Evolutionary conservation across 2,113 vertebrate genomes (phyloP).

Genomic region (Ictalurus punctatus): DNA sequence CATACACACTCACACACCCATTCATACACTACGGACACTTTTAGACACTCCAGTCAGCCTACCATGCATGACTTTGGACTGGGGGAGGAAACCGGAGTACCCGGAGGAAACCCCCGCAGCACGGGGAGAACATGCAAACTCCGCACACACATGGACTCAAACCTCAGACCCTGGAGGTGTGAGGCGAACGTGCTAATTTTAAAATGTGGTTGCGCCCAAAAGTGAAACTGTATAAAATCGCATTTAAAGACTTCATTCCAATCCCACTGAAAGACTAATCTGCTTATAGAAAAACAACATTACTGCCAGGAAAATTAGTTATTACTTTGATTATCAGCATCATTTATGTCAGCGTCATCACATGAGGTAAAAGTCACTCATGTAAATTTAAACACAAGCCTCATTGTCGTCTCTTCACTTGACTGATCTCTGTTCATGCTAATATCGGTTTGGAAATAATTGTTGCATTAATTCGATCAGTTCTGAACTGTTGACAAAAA

Average conservation of each 20-base stretch:
- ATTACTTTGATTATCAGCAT: background rate
- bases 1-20: too few relatives aligned
- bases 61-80: too few relatives aligned
- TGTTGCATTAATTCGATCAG: background rate
- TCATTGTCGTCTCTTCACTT: background rate
- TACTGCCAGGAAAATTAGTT: background rate
- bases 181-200: too few relatives aligned
- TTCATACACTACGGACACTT: too few relatives aligned
- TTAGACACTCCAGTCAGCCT: too few relatives aligned
- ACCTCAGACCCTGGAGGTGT: too few relatives aligned
- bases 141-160: too few relatives aligned
- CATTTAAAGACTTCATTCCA: background rate
- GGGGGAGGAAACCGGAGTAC: too few relatives aligned
- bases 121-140: too few relatives aligned
- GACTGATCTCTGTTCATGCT: background rate
- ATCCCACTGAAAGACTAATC: background rate
- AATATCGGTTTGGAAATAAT: background rate
- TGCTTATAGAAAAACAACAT: background rate
- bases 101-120: too few relatives aligned
- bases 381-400: background rate
- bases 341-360: background rate
- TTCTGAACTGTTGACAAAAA: background rate
- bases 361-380: background rate
- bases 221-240: background rate
- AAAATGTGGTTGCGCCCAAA: background rate